Conservation (phyloP, 2,113 vertebrate species). For the Equus quagga region DNA sequence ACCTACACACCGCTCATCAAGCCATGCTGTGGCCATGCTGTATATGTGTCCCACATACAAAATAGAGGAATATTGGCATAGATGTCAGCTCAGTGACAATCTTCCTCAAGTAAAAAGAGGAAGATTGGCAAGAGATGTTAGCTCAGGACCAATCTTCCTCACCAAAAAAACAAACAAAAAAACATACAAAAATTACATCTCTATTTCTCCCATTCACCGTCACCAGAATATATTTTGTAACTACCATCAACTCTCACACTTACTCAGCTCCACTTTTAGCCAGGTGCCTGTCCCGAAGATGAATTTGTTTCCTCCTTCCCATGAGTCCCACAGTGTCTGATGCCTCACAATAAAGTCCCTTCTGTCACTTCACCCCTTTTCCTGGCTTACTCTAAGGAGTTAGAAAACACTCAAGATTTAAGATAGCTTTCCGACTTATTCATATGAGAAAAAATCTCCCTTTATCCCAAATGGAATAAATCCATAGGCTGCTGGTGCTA, state of each 20-base stretch:
- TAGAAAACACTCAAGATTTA: slow-evolving; percentile 34
- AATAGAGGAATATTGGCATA: no score
- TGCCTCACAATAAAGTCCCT: slow-evolving; percentile 43
- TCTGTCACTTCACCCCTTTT: not conserved
- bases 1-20: no score
- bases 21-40: no score
- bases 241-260: not conserved
- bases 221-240: not conserved
- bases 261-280: slow-evolving; percentile 40
- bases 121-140: no score
- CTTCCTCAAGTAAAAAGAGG: no score
- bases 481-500: not conserved
- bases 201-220: not conserved
- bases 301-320: not conserved
- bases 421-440: not conserved
- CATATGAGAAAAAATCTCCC: not conserved
- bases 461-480: not conserved
- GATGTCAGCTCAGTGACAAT: no score
- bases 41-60: no score
- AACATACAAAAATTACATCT: not conserved
- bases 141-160: no score
- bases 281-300: slow-evolving; percentile 48
- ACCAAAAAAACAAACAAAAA: no score
- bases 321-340: slow-evolving; percentile 41
- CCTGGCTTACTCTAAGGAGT: not conserved